A percentile compares a stretch with the other conserved stretches of the same genome.
phyloP scores from a whole-genome alignment of 2,797 vertebrate species.

The Strix occidentalis region DNA sequence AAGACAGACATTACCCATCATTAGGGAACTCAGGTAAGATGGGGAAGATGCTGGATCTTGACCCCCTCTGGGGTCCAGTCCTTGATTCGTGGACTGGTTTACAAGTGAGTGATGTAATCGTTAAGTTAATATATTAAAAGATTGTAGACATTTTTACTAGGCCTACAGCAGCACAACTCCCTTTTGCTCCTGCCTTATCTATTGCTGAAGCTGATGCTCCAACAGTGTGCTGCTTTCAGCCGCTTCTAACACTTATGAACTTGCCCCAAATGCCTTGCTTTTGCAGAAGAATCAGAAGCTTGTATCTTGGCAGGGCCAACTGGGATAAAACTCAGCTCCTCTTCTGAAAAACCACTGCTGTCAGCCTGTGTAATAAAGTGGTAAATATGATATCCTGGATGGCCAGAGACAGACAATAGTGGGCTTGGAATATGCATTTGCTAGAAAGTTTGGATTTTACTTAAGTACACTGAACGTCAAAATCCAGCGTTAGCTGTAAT shows the following conservation, averaged over 20 bases:
- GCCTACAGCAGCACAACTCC: background rate
- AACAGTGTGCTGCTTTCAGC: background rate
- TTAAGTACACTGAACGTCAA: background rate
- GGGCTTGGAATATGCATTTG: background rate
- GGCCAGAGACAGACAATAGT: background rate
- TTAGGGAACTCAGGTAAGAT: background rate
- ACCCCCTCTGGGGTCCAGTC: background rate
- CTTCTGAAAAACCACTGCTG: background rate
- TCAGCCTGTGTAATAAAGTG: background rate
- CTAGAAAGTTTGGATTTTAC: background rate
- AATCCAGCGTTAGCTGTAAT: background rate
- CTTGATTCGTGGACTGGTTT: background rate
- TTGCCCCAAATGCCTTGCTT: background rate
- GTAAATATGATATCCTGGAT: background rate
- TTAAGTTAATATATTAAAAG: background rate
- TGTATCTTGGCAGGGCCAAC: background rate
- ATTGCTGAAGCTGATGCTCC: background rate
- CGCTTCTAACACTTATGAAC: background rate
- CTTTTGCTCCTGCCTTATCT: background rate
- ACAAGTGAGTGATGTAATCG: background rate
- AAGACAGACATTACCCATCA: background rate
- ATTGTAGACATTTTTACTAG: background rate
- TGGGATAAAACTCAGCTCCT: background rate
- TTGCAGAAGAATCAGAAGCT: background rate
- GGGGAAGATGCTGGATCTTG: background rate